Percentiles rank a stretch among this genome's conserved stretches.
phyloP scores from a whole-genome alignment of 1,140 invertebrate species.

The Cepaea nemoralis region DNA sequence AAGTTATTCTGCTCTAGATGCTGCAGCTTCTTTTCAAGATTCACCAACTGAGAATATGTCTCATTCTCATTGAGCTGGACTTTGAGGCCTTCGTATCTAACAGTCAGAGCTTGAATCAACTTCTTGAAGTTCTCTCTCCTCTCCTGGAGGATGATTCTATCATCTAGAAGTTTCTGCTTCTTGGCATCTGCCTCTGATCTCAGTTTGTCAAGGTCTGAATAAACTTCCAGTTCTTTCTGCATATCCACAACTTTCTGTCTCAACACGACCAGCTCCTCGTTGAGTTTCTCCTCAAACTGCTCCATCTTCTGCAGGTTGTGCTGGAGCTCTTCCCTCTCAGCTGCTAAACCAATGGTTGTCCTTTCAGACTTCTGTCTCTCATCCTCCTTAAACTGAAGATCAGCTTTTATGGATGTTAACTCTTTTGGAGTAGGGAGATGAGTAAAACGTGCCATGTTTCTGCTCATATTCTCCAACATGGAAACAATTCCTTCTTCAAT shows the following conservation, averaged over 20 bases:
- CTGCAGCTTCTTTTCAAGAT: constrained; percentile 78
- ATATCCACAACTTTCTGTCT: constrained; percentile 73
- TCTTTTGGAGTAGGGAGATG: constrained; percentile 73
- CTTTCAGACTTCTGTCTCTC: constrained; percentile 75
- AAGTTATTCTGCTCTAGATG: constrained; percentile 79
- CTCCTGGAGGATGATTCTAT: constrained; percentile 68
- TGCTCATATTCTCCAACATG: constrained; percentile 75
- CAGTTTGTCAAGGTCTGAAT: constrained; percentile 73
- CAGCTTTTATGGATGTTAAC: constrained; percentile 74
- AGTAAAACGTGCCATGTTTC: constrained; percentile 73
- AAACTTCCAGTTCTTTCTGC: constrained; percentile 73
- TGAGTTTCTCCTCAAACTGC: constrained; percentile 76
- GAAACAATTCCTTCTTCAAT: constrained; percentile 75
- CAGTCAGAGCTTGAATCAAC: constrained; percentile 68
- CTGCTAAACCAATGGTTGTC: constrained; percentile 73
- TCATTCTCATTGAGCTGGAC: constrained; percentile 79
- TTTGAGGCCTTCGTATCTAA: constrained; percentile 73
- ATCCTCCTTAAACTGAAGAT: constrained; percentile 75
- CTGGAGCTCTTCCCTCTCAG: constrained; percentile 75
- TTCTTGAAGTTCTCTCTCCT: constrained; percentile 66
- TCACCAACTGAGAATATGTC: constrained; percentile 77
- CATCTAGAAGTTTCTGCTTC: constrained; percentile 72
- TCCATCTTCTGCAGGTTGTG: constrained; percentile 74
- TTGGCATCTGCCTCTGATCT: constrained; percentile 73
- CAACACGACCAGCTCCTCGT: constrained; percentile 72